A percentile compares a stretch with the other conserved stretches of the same genome.
Evolutionary conservation across 2,797 vertebrate genomes (phyloP).

Genomic region (Neomorphus geoffroyi): DNA sequence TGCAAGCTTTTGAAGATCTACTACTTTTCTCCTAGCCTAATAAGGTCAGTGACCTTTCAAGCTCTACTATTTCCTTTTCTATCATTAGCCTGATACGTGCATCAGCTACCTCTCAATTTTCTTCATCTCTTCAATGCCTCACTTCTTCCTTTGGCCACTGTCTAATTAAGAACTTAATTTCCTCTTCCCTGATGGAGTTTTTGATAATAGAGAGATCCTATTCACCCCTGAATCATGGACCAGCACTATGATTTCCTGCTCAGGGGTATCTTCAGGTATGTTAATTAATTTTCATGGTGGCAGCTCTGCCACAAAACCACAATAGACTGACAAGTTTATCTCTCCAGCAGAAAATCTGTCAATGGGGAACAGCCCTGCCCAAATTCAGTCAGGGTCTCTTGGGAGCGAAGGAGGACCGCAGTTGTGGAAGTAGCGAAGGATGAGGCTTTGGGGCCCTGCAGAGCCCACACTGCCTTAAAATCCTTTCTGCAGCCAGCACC

Average conservation of each 20-base stretch:
- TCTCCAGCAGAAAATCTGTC: neutral
- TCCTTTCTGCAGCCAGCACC: neutral
- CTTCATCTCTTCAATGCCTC: slow-evolving; percentile 83
- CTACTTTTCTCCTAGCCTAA: slow-evolving; percentile 82
- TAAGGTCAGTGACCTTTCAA: slow-evolving; percentile 87
- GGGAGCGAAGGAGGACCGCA: neutral
- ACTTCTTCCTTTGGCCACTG: slow-evolving; percentile 88
- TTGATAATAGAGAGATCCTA: slow-evolving; percentile 75
- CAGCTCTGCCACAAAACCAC: slow-evolving; percentile 25
- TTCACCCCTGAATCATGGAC: slow-evolving; percentile 72
- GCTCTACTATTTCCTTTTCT: slow-evolving; percentile 86
- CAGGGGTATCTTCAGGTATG: slow-evolving; percentile 63
- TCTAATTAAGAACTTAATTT: slow-evolving; percentile 95
- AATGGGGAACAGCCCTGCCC: neutral
- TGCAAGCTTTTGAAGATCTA: slow-evolving; percentile 80
- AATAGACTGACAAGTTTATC: neutral
- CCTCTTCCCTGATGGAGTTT: slow-evolving; percentile 85
- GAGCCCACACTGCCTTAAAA: neutral
- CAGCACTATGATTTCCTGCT: slow-evolving; percentile 67
- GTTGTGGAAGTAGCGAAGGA: neutral
- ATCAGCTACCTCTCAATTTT: slow-evolving; percentile 85
- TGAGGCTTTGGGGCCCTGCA: neutral
- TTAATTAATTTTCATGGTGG: slow-evolving; percentile 54
- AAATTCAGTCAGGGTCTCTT: neutral
- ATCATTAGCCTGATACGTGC: slow-evolving; percentile 87